These are phyloP conservation scores for Ochotona princeps DNA, from an alignment of 2,113 vertebrate species.

Conservation along the genomic window DNA sequence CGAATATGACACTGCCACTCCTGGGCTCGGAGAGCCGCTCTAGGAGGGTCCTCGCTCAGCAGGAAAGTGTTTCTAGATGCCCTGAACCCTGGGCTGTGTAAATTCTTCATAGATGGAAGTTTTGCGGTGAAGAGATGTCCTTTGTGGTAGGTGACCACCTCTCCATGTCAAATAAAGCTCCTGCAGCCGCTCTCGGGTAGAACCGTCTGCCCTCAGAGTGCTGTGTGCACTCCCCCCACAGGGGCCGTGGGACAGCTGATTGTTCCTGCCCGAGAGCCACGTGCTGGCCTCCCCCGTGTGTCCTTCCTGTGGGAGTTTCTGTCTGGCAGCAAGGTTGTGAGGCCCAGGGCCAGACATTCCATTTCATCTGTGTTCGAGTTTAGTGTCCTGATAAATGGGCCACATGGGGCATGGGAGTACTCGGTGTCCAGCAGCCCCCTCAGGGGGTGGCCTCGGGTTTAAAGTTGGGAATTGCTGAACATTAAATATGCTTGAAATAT, in stretches of 20 bases:
- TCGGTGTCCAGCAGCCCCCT: too few species aligned
- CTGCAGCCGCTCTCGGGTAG: conserved; percentile 62
- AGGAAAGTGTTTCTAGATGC: conserved; percentile 15
- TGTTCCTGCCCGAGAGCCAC: not conserved
- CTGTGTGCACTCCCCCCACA: too few species aligned
- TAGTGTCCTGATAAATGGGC: not conserved
- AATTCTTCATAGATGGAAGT: conserved; percentile 74
- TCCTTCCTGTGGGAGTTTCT: not conserved
- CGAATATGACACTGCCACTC: conserved; percentile 89
- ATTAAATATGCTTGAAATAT: conserved; percentile 8
- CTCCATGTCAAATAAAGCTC: conserved; percentile 70
- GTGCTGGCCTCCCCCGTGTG: not conserved
- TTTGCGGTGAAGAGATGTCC: too few species aligned
- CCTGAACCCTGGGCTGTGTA: conserved; percentile 58
- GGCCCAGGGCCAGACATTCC: conserved; percentile 47
- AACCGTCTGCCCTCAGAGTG: conserved; percentile 15
- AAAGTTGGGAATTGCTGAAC: conserved; percentile 37
- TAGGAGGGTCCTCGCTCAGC: conserved; percentile 80
- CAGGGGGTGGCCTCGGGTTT: not conserved
- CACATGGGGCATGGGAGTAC: too few species aligned
- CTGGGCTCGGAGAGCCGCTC: conserved; percentile 86
- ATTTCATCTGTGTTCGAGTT: conserved; percentile 38
- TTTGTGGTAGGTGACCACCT: conserved; percentile 64
- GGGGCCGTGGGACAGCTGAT: too few species aligned
- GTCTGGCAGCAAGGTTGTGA: not conserved